A percentile compares a stretch with the other conserved stretches of the same genome.
Conservation (phyloP, 2,888 invertebrate species). For the Pinctada fucata region DNA sequence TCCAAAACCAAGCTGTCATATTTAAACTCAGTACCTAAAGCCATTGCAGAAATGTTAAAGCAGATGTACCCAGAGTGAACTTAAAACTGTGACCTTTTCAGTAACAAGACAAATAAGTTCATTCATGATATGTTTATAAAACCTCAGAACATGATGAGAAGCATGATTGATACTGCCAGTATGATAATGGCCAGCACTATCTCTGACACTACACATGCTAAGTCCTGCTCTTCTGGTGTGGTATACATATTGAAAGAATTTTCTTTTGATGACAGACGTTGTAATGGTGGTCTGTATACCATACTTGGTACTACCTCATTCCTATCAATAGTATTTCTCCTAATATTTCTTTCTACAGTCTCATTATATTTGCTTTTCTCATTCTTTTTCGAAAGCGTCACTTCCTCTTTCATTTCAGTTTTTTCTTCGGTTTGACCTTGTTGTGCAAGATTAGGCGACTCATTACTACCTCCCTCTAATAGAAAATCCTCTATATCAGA, state of each 20-base stretch:
- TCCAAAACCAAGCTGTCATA: no score
- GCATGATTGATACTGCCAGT: background rate
- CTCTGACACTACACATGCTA: background rate
- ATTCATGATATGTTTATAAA: background rate
- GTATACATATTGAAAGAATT: background rate
- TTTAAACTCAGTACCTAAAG: no score
- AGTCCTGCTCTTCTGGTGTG: background rate
- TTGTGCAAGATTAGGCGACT: background rate
- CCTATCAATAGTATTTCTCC: background rate
- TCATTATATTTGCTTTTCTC: background rate
- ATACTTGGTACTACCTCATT: background rate
- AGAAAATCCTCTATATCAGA: slow-evolving; percentile 7
- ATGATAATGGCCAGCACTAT: background rate
- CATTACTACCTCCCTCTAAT: no score
- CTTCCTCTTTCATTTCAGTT: background rate
- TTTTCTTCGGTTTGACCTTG: background rate
- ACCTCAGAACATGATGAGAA: slow-evolving; percentile 1
- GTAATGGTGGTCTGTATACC: background rate
- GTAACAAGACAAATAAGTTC: no score
- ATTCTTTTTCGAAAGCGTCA: background rate
- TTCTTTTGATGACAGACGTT: background rate
- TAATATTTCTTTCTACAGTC: background rate
- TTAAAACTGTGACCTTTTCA: no score
- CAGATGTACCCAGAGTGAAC: no score
- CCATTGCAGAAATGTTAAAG: no score